phyloP scores from a whole-genome alignment of 2,797 vertebrate genomes.

The Sebastes oblongus region DNA sequence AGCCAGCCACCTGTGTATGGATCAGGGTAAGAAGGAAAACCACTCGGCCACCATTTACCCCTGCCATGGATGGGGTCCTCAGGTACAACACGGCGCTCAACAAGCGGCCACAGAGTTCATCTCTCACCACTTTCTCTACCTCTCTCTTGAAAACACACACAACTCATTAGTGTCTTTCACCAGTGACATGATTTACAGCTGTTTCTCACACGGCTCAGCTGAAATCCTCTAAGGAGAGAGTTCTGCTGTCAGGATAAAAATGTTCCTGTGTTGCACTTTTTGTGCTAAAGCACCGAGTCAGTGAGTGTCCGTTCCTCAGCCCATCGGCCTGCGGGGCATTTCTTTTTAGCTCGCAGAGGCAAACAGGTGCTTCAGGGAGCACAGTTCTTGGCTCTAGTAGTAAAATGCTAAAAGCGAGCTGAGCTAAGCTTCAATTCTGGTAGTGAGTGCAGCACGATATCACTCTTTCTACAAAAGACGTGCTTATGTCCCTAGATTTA shows the following conservation, averaged over 20 bases:
- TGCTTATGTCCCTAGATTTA: background rate
- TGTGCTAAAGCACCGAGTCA: constrained; percentile 37
- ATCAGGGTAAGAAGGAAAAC: constrained; percentile 94
- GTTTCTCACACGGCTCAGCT: constrained; percentile 10
- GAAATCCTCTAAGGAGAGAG: constrained; percentile 14
- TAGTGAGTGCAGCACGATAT: background rate
- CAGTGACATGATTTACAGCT: constrained; percentile 7
- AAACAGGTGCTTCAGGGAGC: constrained; percentile 6
- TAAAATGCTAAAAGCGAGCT: background rate
- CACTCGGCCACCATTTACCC: constrained; percentile 95
- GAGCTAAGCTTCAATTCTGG: background rate
- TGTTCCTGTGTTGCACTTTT: constrained; percentile 28
- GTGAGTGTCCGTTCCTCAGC: constrained; percentile 19
- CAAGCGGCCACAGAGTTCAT: background rate
- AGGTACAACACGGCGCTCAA: constrained; percentile 80
- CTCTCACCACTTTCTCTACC: background rate
- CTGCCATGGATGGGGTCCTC: constrained; percentile 94
- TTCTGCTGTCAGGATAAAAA: constrained; percentile 47
- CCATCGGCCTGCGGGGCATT: background rate
- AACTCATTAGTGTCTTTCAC: background rate
- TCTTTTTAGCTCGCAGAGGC: constrained; percentile 18
- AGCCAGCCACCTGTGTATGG: constrained; percentile 92
- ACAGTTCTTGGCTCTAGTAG: background rate
- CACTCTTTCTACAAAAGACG: background rate
- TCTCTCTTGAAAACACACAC: background rate